Base-by-base conservation (phyloP, 2,888 invertebrate species). In the Spodoptera littoralis region DNA sequence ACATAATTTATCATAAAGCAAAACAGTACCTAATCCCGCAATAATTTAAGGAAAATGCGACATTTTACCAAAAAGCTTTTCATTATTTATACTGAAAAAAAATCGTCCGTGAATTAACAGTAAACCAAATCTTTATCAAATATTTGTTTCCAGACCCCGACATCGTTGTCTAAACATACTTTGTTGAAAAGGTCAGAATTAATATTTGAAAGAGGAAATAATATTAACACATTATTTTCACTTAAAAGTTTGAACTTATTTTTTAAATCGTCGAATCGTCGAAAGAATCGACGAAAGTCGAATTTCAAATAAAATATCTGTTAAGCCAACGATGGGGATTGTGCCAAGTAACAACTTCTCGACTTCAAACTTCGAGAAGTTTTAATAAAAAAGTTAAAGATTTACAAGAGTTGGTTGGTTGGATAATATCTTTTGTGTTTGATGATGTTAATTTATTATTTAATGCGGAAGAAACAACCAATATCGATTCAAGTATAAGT, bases 331-430 rank as follows among this genome's bases (percentile, higher is more conserved):
- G 65, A 55, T 62, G 51, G 59, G 36, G 50, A 57, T 65, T 65
- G 49, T 54, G 70, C 54, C 18, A 27, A 59, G 47, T 53, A 60
- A 59, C 46, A 84, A 81, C 70, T 83, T 83, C 77, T 58, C 54
- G 66, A 66, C 58, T 68, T 64, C 52, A 48, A 74, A 78, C 71
- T 79, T 77, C 12, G 61, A 59, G 9, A 22, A 52, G 69, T 80
- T 84, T 82, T 82, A 84, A 83, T 85, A 82, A 80, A 78, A 79
- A 84, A 84, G 77, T 79, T 83, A 66, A 51, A 65, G 65, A 80
- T 79, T 80, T 61, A 59, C 62, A 43, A 48, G 65, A 68, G 27
- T 43, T 42, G 60, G 60, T 60, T 63, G 64, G 54, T 65, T 63
- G 44, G 64, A 57, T 76, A 36, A 58, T 65, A 58, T 57, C 54